These are phyloP conservation scores for Bettongia penicillata DNA, from an alignment of 2,113 vertebrate species.

Conservation along the genomic window DNA sequence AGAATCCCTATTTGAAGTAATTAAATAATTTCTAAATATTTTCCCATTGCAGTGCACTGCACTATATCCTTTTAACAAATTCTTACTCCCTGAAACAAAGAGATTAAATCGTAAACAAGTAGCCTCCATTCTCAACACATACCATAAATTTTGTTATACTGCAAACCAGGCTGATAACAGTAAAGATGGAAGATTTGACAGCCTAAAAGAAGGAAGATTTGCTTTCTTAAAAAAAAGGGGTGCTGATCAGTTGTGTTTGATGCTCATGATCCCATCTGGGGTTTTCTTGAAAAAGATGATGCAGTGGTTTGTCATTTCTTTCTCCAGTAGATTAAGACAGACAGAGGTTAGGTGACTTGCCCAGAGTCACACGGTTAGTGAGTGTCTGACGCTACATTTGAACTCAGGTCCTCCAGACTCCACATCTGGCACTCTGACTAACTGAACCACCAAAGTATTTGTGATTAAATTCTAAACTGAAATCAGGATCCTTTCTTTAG, in stretches of 20 bases:
- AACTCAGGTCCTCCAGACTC: too few relatives aligned
- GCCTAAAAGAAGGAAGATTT: background rate
- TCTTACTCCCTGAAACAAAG: background rate
- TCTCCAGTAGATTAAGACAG: too few relatives aligned
- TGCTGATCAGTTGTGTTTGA: too few relatives aligned
- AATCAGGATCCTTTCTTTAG: background rate
- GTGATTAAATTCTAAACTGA: background rate
- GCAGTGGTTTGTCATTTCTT: too few relatives aligned
- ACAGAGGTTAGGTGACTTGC: too few relatives aligned
- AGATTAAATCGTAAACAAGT: background rate
- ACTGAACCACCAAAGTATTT: background rate
- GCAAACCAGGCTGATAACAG: background rate
- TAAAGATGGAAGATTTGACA: background rate
- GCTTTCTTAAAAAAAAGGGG: background rate
- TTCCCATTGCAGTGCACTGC: constrained; percentile 40
- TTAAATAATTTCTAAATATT: background rate
- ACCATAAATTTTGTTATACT: background rate
- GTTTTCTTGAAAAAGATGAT: too few relatives aligned
- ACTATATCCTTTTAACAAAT: background rate
- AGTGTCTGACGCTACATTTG: too few relatives aligned
- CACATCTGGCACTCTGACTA: too few relatives aligned
- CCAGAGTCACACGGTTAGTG: too few relatives aligned
- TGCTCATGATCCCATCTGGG: too few relatives aligned
- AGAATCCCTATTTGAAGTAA: background rate
- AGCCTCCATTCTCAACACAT: background rate